These are phyloP conservation scores for Campaea margaritaria DNA, from an alignment of 2,888 invertebrate genomes.

Conservation along the genomic window DNA sequence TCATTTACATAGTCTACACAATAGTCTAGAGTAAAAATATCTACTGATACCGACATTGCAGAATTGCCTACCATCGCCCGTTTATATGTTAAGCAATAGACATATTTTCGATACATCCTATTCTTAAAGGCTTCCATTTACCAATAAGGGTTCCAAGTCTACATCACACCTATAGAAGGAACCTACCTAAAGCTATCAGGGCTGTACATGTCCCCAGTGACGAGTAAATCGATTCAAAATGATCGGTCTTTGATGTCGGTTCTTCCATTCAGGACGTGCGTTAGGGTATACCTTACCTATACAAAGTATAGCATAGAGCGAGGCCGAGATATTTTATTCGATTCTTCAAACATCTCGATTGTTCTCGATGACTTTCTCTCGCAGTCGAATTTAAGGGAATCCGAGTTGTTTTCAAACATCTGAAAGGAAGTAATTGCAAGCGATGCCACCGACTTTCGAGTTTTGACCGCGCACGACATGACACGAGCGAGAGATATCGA, in stretches of 20 bases:
- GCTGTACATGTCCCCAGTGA: constrained; percentile 1
- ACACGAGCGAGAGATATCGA: too few relatives aligned
- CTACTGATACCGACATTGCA: too few relatives aligned
- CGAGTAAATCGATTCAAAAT: constrained; percentile 31
- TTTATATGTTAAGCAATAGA: background rate
- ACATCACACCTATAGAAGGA: background rate
- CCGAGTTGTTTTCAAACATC: too few relatives aligned
- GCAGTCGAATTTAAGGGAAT: too few relatives aligned
- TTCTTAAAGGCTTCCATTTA: background rate
- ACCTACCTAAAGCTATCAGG: background rate
- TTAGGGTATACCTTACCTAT: constrained; percentile 9
- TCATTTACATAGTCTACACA: too few relatives aligned
- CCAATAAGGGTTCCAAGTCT: background rate
- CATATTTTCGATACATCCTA: background rate
- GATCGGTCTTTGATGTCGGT: constrained; percentile 22
- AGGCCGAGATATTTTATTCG: background rate
- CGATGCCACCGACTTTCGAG: too few relatives aligned
- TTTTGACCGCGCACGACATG: too few relatives aligned
- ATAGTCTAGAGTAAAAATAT: too few relatives aligned
- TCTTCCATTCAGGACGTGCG: constrained; percentile 9
- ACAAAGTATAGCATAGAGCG: background rate
- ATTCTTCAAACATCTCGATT: too few relatives aligned
- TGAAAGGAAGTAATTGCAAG: too few relatives aligned
- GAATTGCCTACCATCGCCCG: background rate
- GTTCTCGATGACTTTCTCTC: too few relatives aligned